Evolutionary conservation across 2,888 invertebrate species (phyloP).

Genomic region (Agonopterix alstromeriana): DNA sequence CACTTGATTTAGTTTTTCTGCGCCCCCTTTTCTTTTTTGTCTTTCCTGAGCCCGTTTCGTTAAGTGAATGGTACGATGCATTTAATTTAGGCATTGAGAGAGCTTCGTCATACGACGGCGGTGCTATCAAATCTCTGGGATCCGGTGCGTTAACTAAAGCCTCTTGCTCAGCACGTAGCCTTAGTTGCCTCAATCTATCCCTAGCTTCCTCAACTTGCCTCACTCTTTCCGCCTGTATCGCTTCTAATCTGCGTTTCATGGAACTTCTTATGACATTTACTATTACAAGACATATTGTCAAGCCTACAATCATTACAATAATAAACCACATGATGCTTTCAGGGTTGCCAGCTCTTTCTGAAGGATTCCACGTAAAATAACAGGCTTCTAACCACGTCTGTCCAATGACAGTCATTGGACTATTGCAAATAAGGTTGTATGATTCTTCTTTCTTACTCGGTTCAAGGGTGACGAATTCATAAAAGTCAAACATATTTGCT

Average conservation of each 20-base stretch:
- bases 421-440: slow-evolving; percentile 78
- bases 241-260: slow-evolving; percentile 70
- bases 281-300: slow-evolving; percentile 71
- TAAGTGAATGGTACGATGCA: slow-evolving; percentile 75
- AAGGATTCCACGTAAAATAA: slow-evolving; percentile 76
- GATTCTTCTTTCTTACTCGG: slow-evolving; percentile 73
- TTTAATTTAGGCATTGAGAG: slow-evolving; percentile 83
- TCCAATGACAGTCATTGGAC: slow-evolving; percentile 78
- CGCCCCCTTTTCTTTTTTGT: slow-evolving; percentile 53
- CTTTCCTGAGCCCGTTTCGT: slow-evolving; percentile 62
- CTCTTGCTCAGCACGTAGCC: slow-evolving; percentile 72
- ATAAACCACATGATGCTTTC: slow-evolving; percentile 78
- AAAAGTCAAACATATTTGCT: slow-evolving; percentile 77
- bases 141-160: slow-evolving; percentile 79
- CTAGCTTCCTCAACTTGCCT: slow-evolving; percentile 76
- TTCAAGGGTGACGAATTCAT: slow-evolving; percentile 75
- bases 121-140: slow-evolving; percentile 80
- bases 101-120: slow-evolving; percentile 87
- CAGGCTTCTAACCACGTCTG: slow-evolving; percentile 83
- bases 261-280: slow-evolving; percentile 73
- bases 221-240: slow-evolving; percentile 69
- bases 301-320: slow-evolving; percentile 70
- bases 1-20: slow-evolving; percentile 71
- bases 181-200: slow-evolving; percentile 72
- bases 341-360: slow-evolving; percentile 43